Evolutionary conservation across 2,113 vertebrate genomes (phyloP).

Genomic region (Geococcyx californianus): DNA sequence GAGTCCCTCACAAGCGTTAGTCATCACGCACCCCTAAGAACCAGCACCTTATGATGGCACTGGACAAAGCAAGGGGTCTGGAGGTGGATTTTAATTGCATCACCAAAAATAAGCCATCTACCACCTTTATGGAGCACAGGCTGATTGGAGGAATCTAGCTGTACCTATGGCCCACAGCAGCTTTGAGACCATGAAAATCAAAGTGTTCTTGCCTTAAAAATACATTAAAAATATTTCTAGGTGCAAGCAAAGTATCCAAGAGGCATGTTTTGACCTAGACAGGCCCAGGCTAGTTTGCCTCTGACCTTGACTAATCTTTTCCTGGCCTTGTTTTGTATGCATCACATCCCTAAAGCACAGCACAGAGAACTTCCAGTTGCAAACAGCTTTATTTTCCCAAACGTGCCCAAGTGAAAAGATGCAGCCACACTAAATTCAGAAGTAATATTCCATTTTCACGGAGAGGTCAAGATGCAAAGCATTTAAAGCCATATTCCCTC

Average conservation of each 20-base stretch:
- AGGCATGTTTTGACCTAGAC: constrained; percentile 27
- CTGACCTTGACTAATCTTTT: constrained; percentile 40
- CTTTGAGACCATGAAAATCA: neutral
- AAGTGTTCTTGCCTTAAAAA: neutral
- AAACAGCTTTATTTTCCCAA: neutral
- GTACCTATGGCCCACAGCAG: neutral
- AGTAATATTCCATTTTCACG: neutral
- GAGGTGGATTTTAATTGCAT: neutral
- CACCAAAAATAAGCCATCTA: neutral
- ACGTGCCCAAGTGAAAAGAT: neutral
- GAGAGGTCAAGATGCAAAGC: neutral
- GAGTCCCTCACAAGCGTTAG: neutral
- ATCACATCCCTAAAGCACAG: constrained; percentile 22
- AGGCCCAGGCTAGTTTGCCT: constrained; percentile 12
- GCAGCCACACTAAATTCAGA: neutral
- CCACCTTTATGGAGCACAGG: neutral
- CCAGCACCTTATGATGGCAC: neutral
- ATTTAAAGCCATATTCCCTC: neutral
- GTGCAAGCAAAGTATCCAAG: too few species aligned
- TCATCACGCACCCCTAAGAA: neutral
- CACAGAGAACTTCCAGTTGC: neutral
- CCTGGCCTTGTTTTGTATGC: neutral
- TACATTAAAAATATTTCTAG: neutral
- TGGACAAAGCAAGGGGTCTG: neutral
- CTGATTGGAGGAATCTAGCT: neutral